A percentile compares a stretch with the other conserved stretches of the same genome.
These are phyloP conservation scores for Cenopis cana DNA, from an alignment of 2,888 invertebrate species.

Conservation along the genomic window DNA sequence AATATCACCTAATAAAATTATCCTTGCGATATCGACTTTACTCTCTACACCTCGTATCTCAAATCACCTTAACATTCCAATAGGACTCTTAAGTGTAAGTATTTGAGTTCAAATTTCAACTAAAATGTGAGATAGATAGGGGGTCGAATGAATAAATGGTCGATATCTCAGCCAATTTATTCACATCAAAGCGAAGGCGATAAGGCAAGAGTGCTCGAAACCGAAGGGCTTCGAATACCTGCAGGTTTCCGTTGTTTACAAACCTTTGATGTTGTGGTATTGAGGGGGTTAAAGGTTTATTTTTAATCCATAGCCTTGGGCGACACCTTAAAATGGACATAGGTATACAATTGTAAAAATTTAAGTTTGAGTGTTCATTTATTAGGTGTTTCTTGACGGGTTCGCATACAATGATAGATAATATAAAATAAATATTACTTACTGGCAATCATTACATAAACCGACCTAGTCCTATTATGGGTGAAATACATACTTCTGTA, in stretches of 20 bases:
- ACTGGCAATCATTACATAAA: too few species aligned
- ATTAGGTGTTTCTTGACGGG: too few species aligned
- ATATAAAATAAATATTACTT: too few species aligned
- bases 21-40: conserved; percentile 5
- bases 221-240: conserved; percentile 13
- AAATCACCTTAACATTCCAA: background rate
- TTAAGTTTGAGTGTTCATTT: background rate
- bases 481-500: too few species aligned
- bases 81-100: background rate
- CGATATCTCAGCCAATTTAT: conserved; percentile 36
- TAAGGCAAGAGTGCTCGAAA: conserved; percentile 32
- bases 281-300: background rate
- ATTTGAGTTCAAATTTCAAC: background rate
- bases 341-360: background rate
- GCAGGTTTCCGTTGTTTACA: background rate
- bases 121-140: background rate
- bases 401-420: too few species aligned
- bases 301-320: background rate
- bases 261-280: conserved; percentile 26
- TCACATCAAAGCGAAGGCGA: conserved; percentile 32
- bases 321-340: background rate
- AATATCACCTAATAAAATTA: conserved; percentile 32
- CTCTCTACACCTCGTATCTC: background rate
- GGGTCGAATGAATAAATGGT: conserved; percentile 16
- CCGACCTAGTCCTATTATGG: too few species aligned